phyloP scores from a whole-genome alignment of 2,113 vertebrate species.

The Peucedramus taeniatus region DNA sequence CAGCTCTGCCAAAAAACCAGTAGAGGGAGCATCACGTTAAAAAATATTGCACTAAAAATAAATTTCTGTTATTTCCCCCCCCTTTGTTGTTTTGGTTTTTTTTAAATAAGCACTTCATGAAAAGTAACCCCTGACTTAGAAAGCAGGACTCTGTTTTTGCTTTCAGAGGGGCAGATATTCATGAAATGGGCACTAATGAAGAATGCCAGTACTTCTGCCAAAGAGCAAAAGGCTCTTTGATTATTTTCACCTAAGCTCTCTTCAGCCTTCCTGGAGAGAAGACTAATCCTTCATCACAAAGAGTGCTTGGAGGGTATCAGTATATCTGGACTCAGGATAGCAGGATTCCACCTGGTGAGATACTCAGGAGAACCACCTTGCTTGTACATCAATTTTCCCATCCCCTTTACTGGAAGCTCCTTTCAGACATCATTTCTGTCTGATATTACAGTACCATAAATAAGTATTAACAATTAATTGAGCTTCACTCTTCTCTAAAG shows the following conservation, averaged over 20 bases:
- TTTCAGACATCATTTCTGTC: neutral
- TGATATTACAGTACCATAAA: neutral
- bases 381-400: neutral
- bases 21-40: conserved; percentile 71
- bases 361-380: neutral
- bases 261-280: neutral
- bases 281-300: neutral
- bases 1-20: conserved; percentile 86
- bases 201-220: neutral
- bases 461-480: neutral
- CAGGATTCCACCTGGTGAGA: neutral
- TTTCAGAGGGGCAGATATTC: neutral
- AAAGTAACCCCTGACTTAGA: neutral
- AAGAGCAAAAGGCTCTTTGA: neutral
- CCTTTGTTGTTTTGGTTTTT: neutral
- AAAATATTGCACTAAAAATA: neutral
- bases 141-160: neutral
- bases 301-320: neutral
- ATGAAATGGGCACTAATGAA: neutral
- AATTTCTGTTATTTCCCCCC: neutral
- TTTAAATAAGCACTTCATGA: neutral
- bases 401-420: neutral
- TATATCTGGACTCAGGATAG: neutral
- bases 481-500: neutral
- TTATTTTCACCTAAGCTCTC: neutral